Evolutionary conservation across 2,888 invertebrate species (phyloP), one percentile per base, ranked within the genome.

Genomic region (Oxycera nigricornis): DNA sequence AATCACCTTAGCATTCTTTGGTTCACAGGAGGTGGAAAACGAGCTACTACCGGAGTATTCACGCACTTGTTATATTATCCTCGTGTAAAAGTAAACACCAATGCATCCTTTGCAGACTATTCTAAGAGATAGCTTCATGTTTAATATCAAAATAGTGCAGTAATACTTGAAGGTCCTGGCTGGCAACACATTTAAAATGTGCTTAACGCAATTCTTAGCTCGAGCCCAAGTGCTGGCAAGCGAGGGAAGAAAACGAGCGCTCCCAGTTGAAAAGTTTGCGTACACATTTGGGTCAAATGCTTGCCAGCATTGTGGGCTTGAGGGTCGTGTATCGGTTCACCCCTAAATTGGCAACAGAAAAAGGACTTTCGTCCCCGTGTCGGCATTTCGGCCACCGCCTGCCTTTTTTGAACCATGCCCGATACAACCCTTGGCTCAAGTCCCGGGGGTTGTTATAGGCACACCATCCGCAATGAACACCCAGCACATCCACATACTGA

Each of bases 241-340:
- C n/a, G n/a, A 3, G 55, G 30, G 52, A 55, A 70, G 70, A 61
- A 55, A 67, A 57, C 31, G 74, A 73, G 67, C 72, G 65, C 55
- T 75, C 72, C 65, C 75, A 75, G 57, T 31, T 74, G 76, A 76
- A 76, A 75, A 75, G 72, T 76, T 76, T 75, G 76, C 76, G 75
- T 76, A 76, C 74, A 75, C 76, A 76, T 76, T 76, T 76, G 73
- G 76, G 76, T 76, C 76, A 76, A 76, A 75, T 75, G 76, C 57
- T 76, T 76, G 76, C 76, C 76, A 76, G 74, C 76, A 67, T 77
- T 77, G 77, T 77, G 77, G 77, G 77, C 77, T 75, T 74, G 59
- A 75, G 77, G 77, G 77, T 77, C 75, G 76, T 77, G 77, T 77
- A 77, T 76, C 62, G 77, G 77, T 77, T 77, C 77, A 77, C 77